phyloP scores from a whole-genome alignment of 2,888 invertebrate species.

The Ophioninae sp. region DNA sequence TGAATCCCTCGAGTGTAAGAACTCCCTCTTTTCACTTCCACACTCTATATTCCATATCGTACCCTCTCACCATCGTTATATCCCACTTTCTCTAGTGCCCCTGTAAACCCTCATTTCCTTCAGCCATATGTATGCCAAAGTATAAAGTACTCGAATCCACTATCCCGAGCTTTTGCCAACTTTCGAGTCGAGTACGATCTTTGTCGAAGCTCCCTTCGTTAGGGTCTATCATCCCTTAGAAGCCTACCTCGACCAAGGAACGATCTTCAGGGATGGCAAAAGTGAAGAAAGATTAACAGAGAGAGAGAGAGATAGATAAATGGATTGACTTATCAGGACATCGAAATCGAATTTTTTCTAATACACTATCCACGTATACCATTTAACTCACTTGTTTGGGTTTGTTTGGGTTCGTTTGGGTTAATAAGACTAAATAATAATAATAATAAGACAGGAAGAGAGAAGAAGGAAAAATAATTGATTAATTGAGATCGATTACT shows the following conservation, averaged over 20 bases:
- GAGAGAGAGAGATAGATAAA: background rate
- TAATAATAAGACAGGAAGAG: too few relatives aligned
- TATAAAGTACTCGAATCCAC: slow-evolving; percentile 52
- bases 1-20: slow-evolving; percentile 79
- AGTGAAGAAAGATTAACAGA: background rate
- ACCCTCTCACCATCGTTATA: slow-evolving; percentile 46
- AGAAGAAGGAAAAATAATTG: too few relatives aligned
- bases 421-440: too few relatives aligned
- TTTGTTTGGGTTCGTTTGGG: too few relatives aligned
- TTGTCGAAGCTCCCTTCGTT: slow-evolving; percentile 54
- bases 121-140: slow-evolving; percentile 37
- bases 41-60: slow-evolving; percentile 57
- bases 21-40: slow-evolving; percentile 69
- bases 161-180: slow-evolving; percentile 65
- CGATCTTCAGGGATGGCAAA: background rate
- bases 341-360: too few relatives aligned
- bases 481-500: too few relatives aligned
- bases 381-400: too few relatives aligned
- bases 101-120: slow-evolving; percentile 31
- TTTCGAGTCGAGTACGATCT: slow-evolving; percentile 55
- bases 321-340: too few relatives aligned
- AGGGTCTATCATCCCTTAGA: slow-evolving; percentile 57
- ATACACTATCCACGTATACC: too few relatives aligned
- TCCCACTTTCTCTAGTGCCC: slow-evolving; percentile 45
- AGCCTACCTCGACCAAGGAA: background rate